Base-by-base conservation (phyloP, 1,140 invertebrate species). In the Drosophila punjabiensis region DNA sequence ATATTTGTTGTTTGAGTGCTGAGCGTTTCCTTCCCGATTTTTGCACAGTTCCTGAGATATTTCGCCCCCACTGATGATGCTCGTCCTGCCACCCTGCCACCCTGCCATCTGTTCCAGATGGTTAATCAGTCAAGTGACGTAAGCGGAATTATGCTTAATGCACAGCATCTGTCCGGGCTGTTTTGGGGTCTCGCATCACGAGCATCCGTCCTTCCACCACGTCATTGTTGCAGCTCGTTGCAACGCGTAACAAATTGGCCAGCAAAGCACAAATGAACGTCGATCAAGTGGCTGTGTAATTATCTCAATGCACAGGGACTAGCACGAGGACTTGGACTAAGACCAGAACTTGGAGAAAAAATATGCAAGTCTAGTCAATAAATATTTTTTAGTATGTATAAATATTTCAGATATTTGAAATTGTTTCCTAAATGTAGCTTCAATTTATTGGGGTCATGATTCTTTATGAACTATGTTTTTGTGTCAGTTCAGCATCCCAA, bases 121-220 rank as follows among this genome's bases (percentile, higher is more conserved):
- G 59, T 79, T 79, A 79, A 79, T 79, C 76, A 79, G 58, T 79
- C 75, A 79, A 71, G 76, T 79, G 76, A 79, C 76, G 76, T 79
- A 79, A 55, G 76, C 76, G 66, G 69, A 78, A 77, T 78, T 78
- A 61, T 78, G 37, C 45, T 47, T 78, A 74, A 74, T 74, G 68
- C 70, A 74, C 69, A 37, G 52, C 69, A 50, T 50, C 43, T 56
- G 50, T 64, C 24, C 39, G 24, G 64, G 13, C 5, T 28, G 32
- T 43, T 69, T 39, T 14, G 35, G 37, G 66, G 39, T 28, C 24
- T 43, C 48, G 11, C 11, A 33, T 66, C 48, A 14, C 60, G 30
- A 16, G 16, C 48, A 45, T 56, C 53, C 48, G 30, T 69, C 53
- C 63, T 68, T 16, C 13, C 62, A 33, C 11, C 14, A 9, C 58